phyloP scores from a whole-genome alignment of 2,797 vertebrate genomes.

The Enteromius thamalakanensis region DNA sequence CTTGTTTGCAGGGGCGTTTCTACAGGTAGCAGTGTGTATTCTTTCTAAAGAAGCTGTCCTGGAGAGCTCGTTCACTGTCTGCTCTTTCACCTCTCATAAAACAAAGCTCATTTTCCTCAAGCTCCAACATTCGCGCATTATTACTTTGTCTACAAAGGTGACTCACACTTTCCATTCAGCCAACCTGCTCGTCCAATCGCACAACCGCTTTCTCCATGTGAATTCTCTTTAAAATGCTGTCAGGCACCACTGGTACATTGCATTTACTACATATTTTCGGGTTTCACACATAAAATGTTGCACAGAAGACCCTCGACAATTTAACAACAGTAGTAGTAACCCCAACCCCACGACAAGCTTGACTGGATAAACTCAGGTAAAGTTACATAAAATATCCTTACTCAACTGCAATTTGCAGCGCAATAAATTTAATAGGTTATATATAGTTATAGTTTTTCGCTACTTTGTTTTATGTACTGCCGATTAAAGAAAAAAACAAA shows the following conservation, averaged over 20 bases:
- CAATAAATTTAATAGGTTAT: background rate
- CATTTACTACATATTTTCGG: conserved; percentile 61
- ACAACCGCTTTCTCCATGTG: conserved; percentile 53
- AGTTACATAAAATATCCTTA: conserved; percentile 13
- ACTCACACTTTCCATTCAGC: conserved; percentile 65
- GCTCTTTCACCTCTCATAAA: conserved; percentile 54
- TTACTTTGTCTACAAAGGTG: conserved; percentile 59
- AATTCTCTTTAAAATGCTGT: conserved; percentile 63
- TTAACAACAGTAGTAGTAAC: conserved; percentile 7
- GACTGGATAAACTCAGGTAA: conserved; percentile 26
- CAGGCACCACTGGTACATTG: conserved; percentile 53
- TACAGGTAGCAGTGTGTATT: conserved; percentile 18
- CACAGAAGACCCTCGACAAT: conserved; percentile 23
- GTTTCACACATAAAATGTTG: conserved; percentile 61
- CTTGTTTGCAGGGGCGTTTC: background rate
- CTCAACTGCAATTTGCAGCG: background rate
- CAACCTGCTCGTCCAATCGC: conserved; percentile 51
- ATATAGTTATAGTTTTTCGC: background rate
- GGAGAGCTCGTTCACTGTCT: conserved; percentile 40
- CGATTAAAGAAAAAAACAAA: background rate
- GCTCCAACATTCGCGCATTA: conserved; percentile 36
- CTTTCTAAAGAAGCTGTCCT: conserved; percentile 38
- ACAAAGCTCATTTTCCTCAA: conserved; percentile 35
- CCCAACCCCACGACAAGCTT: background rate
- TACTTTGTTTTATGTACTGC: background rate